phyloP scores from a whole-genome alignment of 2,113 vertebrate species.

The Euleptes europaea region DNA sequence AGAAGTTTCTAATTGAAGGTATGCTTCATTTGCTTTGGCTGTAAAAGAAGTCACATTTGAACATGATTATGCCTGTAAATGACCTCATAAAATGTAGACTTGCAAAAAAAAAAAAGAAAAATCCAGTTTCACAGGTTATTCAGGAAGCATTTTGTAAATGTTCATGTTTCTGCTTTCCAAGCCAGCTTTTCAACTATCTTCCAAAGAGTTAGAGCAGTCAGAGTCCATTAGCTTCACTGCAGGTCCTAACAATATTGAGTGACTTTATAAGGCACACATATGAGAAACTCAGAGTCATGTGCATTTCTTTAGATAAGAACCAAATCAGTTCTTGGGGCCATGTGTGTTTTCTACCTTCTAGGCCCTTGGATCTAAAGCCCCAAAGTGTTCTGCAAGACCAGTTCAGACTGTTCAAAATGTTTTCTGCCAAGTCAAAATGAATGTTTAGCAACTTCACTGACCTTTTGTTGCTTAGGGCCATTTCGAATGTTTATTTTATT shows the following conservation, averaged over 20 bases:
- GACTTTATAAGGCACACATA: neutral
- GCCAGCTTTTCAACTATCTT: neutral
- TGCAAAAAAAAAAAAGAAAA: conserved; percentile 20
- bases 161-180: neutral
- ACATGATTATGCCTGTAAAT: conserved; percentile 77
- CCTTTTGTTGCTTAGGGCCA: neutral
- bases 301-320: neutral
- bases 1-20: conserved; percentile 83
- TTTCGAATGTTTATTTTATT: neutral
- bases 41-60: conserved; percentile 74
- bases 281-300: neutral
- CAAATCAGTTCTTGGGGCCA: neutral
- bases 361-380: neutral
- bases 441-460: neutral
- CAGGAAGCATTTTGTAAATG: conserved; percentile 25
- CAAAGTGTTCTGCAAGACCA: neutral
- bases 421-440: neutral
- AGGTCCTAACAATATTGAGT: neutral
- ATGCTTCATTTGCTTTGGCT: conserved; percentile 79
- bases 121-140: conserved; percentile 3
- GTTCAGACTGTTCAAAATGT: neutral
- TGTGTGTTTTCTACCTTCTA: neutral
- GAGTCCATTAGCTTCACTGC: conserved; percentile 35
- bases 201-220: conserved; percentile 7
- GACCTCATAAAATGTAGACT: conserved; percentile 71